Base-by-base conservation (phyloP, 2,113 vertebrate species). In the Oncorhynchus nerka region DNA sequence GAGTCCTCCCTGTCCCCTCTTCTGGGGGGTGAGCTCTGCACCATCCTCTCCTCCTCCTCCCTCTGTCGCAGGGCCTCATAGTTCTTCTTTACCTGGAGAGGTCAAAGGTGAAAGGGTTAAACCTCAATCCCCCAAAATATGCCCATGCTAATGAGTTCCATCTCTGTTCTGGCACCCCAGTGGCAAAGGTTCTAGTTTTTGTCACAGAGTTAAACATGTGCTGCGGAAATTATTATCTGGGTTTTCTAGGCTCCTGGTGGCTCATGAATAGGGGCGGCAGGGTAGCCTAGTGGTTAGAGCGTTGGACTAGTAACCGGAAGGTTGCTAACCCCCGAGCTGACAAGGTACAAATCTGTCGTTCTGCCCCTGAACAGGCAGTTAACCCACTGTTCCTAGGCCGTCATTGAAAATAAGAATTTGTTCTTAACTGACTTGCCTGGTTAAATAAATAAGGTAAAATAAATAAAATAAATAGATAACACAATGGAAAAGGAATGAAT, bases 31-130 rank as follows among this genome's bases (percentile, higher is more conserved):
- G 94, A 97, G 78, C 93, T 97, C 84, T 97, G 96, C 75, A 96
- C 92, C 94, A 95, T 95, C 73, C 92, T 94, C 91, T 99, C 98
- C 81, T 99, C 97, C 83, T 99, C 97, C 87, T 99, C 96, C 79
- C 98, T 94, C 82, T 99, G 98, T 71, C 96, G 97, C 45, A 99
- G 95, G 6, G 97, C 98, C 93, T 99, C 97, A 5, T 99, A 99
- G 93, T 99, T 99, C 88, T 98, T 98, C 89, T 98, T 99, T 78
- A 99, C 97, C 98, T 99, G 83, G 75, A 64, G 48, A 13, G 22
- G 11, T 20, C 19, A 55, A 55, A 51, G 32, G 49, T 68, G 11
- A 74, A 4, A n/a, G 22, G 64, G 26, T 39, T 26, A 19, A 22
- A 45, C 30, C 64, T 69, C 8, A 4, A 16, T 24, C 11, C 24